phyloP scores from a whole-genome alignment of 2,113 vertebrate genomes.

The Rallus limicola region DNA sequence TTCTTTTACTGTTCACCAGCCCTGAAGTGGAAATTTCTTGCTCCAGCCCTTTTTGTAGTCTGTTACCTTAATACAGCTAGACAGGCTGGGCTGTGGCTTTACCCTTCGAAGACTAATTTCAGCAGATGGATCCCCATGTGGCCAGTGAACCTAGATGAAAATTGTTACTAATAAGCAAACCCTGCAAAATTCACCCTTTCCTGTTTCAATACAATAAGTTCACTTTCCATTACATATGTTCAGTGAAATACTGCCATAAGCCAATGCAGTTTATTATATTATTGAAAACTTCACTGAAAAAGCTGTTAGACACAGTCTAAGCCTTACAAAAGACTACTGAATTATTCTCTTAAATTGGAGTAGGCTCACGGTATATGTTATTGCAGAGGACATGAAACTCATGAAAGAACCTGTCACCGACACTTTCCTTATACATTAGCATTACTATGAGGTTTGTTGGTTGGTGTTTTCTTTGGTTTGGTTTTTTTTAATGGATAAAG shows the following conservation, averaged over 20 bases:
- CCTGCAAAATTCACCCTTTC: neutral
- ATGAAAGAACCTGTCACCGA: neutral
- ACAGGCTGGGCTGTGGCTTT: neutral
- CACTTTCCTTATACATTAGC: neutral
- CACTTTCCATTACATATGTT: neutral
- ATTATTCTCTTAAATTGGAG: neutral
- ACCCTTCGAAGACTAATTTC: neutral
- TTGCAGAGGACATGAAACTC: neutral
- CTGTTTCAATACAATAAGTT: neutral
- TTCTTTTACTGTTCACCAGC: neutral
- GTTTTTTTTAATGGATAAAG: neutral
- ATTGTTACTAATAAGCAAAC: slow-evolving; percentile 2
- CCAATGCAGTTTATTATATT: neutral
- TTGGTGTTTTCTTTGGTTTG: neutral
- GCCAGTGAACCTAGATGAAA: neutral
- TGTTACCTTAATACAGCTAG: neutral
- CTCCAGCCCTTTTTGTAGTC: neutral
- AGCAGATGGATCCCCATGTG: neutral
- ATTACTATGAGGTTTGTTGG: neutral
- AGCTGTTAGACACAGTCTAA: neutral
- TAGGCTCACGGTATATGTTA: neutral
- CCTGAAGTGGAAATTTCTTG: slow-evolving; percentile 19
- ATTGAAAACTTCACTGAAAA: slow-evolving; percentile 2
- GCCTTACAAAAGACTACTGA: neutral
- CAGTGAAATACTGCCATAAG: neutral